phyloP scores from a whole-genome alignment of 2,797 vertebrate genomes.

The Sylvia borin region DNA sequence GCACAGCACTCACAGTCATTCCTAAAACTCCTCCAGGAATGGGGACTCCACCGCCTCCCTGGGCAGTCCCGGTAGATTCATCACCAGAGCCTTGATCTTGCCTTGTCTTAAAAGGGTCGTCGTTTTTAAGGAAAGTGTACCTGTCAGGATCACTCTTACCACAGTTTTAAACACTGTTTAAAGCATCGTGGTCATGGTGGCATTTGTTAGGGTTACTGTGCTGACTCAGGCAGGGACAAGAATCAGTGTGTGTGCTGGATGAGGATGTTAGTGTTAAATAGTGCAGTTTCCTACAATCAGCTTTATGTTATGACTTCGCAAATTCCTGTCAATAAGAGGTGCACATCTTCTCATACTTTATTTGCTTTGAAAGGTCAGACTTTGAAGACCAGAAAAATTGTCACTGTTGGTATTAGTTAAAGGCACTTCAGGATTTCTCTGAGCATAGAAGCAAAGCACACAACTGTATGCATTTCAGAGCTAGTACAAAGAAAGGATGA shows the following conservation, averaged over 20 bases:
- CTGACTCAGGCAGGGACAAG: not conserved
- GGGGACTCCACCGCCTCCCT: not conserved
- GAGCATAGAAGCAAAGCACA: not conserved
- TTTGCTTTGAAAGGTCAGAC: not conserved
- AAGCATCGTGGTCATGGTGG: not conserved
- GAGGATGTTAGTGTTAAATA: not conserved
- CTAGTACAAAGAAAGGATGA: not conserved
- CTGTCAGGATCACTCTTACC: not conserved
- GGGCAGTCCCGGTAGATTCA: no score
- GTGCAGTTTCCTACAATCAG: fast-evolving
- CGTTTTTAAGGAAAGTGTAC: not conserved
- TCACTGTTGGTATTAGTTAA: not conserved
- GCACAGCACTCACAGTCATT: not conserved
- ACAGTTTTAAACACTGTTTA: not conserved
- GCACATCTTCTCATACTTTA: not conserved
- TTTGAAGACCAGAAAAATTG: not conserved
- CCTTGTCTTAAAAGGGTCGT: not conserved
- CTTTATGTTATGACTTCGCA: not conserved
- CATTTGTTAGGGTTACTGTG: not conserved
- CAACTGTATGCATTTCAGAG: not conserved
- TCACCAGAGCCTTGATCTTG: not conserved
- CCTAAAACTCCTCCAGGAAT: not conserved
- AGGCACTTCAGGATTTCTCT: not conserved
- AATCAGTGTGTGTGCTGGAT: not conserved
- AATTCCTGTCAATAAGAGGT: not conserved